Base-by-base conservation (phyloP, 2,113 vertebrate genomes). In the Eulacestoma nigropectus region DNA sequence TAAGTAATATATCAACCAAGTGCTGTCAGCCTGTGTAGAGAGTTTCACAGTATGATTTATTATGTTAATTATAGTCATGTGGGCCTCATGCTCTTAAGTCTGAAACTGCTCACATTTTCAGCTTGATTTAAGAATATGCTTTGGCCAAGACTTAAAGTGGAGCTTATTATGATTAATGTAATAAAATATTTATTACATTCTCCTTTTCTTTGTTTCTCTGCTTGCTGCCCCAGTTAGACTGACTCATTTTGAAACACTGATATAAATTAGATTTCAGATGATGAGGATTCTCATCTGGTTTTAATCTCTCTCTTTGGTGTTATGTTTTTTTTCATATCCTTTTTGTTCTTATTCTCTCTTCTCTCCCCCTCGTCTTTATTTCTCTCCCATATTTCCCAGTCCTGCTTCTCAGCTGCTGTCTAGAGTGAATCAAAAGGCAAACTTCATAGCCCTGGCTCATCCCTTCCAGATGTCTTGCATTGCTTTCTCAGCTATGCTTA, bases 101-200 rank as follows among this genome's bases (percentile, higher is more conserved):
- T 96, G 93, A 95, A 97, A 96, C 94, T 75, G 93, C 91, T 96
- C 84, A 95, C 87, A 91, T 97, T 98, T 95, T 97, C 84, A 96
- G 96, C 96, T 96, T 98, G 97, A 98, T 98, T 98, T 98, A 98
- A 97, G 97, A 98, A 97, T 97, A 90, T 47, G 73, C 94, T 96
- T 97, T 97, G 95, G 96, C 97, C 87, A 90, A 94, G 95, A 92
- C 56, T 87, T 82, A 93, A 94, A 97, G 91, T 94, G 81, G 64
- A 95, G 63, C 81, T 97, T 98, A 97, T 96, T 97, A 95, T 97
- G 96, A 98, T 97, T 97, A 98, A 97, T 97, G 92, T 76, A 97
- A 94, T 97, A 94, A 96, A 97, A 72, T 98, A 97, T 98, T 98
- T 98, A 98, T 97, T 97, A 78, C 94, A 90, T 95, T 88, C 69